These are phyloP conservation scores for Teleopsis dalmanni DNA, from an alignment of 1,140 invertebrate genomes.

Conservation along the genomic window DNA sequence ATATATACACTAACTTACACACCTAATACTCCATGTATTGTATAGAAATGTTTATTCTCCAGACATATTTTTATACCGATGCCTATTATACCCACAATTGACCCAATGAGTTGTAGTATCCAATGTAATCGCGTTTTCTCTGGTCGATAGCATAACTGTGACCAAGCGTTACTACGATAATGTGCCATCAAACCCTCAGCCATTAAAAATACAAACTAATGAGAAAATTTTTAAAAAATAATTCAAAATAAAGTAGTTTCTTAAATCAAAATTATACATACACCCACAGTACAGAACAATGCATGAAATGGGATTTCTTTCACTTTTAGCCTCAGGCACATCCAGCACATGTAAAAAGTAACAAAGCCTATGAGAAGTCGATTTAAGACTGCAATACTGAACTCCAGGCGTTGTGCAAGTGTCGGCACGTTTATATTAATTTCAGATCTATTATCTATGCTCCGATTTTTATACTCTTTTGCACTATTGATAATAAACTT, in stretches of 20 bases:
- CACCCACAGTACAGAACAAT: slow-evolving; percentile 33
- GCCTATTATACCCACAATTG: slow-evolving; percentile 9
- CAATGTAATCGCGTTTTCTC: slow-evolving; percentile 14
- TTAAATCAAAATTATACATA: slow-evolving; percentile 4
- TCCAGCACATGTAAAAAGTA: slow-evolving; percentile 38
- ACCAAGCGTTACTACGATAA: slow-evolving; percentile 14
- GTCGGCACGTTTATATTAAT: no score
- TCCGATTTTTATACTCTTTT: no score
- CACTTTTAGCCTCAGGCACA: slow-evolving; percentile 22
- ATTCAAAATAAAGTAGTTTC: background rate
- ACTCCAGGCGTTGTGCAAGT: slow-evolving; percentile 9
- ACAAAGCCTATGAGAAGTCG: slow-evolving; percentile 38
- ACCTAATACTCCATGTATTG: slow-evolving; percentile 12
- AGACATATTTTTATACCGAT: slow-evolving; percentile 9
- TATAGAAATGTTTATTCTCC: slow-evolving; percentile 11
- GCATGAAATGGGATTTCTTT: slow-evolving; percentile 26
- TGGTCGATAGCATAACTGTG: slow-evolving; percentile 1
- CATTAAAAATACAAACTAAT: slow-evolving; percentile 15
- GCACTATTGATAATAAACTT: no score
- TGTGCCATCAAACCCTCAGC: slow-evolving; percentile 15
- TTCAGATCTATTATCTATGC: no score
- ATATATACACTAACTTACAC: background rate
- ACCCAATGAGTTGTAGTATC: slow-evolving; percentile 12
- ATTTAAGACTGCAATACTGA: slow-evolving; percentile 26
- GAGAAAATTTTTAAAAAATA: background rate